Evolutionary conservation across 2,888 invertebrate genomes (phyloP).

Genomic region (Spisula subtruncata): DNA sequence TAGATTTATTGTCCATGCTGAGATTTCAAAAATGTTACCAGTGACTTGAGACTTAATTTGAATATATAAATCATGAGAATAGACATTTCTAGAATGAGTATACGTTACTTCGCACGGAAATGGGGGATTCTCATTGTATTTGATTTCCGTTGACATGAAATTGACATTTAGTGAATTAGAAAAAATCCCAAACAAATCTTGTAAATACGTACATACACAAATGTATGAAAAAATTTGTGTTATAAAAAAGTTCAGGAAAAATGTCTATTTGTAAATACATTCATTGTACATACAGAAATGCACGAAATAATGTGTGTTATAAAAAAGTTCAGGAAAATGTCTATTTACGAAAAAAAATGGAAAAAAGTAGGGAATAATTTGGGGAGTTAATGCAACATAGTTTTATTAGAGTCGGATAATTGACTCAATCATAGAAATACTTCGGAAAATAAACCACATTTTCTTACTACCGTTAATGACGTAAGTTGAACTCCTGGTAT

Average conservation of each 20-base stretch:
- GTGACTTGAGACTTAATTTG: neutral
- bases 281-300: neutral
- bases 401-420: neutral
- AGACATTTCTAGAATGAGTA: slow-evolving; percentile 14
- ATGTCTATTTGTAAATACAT: neutral
- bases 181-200: slow-evolving; percentile 18
- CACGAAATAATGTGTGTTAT: neutral
- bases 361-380: neutral
- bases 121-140: slow-evolving; percentile 8
- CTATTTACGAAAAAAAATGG: neutral
- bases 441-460: neutral
- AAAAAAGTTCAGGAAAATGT: neutral
- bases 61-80: slow-evolving; percentile 10
- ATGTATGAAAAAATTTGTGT: neutral
- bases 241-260: neutral
- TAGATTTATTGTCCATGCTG: slow-evolving; percentile 6
- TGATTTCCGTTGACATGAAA: slow-evolving; percentile 25
- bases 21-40: slow-evolving; percentile 5
- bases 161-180: slow-evolving; percentile 12
- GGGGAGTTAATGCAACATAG: neutral
- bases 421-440: slow-evolving; percentile 10
- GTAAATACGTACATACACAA: neutral
- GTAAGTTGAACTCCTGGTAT: neutral
- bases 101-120: slow-evolving; percentile 11
- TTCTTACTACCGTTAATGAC: neutral